phyloP scores from a whole-genome alignment of 2,113 vertebrate genomes.

The Hypanus sabinus region DNA sequence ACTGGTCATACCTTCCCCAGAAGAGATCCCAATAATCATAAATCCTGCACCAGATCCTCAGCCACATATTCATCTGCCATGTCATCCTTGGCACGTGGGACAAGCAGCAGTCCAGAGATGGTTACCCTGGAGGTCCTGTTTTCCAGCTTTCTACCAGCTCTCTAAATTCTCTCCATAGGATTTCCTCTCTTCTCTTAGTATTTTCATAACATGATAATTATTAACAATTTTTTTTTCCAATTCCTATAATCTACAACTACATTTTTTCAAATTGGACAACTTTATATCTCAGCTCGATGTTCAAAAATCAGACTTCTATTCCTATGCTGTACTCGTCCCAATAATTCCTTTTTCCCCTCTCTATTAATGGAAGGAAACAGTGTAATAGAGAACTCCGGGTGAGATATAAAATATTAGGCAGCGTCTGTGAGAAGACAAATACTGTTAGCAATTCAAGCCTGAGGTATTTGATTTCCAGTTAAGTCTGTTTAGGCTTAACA shows the following conservation, averaged over 20 bases:
- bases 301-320: not conserved
- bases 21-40: no score
- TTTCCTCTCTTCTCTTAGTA: not conserved
- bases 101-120: no score
- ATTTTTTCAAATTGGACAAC: not conserved
- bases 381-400: not conserved
- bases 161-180: no score
- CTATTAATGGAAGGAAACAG: not conserved
- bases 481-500: not conserved
- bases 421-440: no score
- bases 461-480: not conserved
- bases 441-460: no score
- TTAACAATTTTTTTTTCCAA: not conserved
- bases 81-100: no score
- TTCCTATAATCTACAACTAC: not conserved
- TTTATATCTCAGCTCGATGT: not conserved
- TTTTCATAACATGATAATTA: not conserved
- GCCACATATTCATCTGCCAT: no score
- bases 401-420: no score
- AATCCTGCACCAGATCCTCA: no score
- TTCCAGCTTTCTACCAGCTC: no score
- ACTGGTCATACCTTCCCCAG: no score
- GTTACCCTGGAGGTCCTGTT: no score
- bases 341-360: not conserved
- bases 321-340: not conserved